Evolutionary conservation across 30 jellyfish, hydroid and myxozoan genomes (phyloP).

Genomic region (Pseudorhiza aurosa): DNA sequence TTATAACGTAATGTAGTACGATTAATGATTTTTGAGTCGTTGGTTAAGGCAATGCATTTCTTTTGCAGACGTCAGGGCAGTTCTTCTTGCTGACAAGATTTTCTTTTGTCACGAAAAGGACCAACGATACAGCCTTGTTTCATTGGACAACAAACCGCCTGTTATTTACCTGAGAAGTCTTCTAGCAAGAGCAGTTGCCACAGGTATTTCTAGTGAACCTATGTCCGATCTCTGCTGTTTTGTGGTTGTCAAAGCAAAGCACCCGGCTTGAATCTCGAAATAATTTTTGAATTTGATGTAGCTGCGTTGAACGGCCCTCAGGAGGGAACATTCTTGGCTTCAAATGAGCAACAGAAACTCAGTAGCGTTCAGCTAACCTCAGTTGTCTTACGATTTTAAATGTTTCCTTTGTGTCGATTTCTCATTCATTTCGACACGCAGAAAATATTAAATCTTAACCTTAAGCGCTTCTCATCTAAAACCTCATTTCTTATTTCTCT

Average conservation of each 20-base stretch:
- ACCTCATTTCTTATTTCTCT: not conserved
- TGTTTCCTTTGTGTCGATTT: not conserved
- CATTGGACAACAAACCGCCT: conserved; percentile 94
- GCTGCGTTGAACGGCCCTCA: too few species aligned
- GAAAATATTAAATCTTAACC: too few species aligned
- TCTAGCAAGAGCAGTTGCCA: conserved; percentile 95
- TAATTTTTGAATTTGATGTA: too few species aligned
- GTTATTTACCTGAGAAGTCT: conserved; percentile 77
- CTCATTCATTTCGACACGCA: not conserved
- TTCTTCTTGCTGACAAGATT: conserved; percentile 80
- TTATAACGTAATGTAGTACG: too few species aligned
- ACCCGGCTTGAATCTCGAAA: not conserved
- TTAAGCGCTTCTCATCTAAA: not conserved
- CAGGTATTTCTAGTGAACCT: too few species aligned
- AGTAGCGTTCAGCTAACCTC: not conserved
- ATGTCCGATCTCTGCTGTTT: too few species aligned
- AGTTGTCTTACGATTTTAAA: not conserved
- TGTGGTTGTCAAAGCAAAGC: too few species aligned
- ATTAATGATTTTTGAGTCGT: not conserved
- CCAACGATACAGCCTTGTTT: conserved; percentile 71
- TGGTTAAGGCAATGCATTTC: not conserved
- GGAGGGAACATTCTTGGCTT: too few species aligned
- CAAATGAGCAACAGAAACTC: too few species aligned
- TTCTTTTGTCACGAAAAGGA: conserved; percentile 88
- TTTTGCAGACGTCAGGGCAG: conserved; percentile 80